A percentile compares a stretch with the other conserved stretches of the same genome.
Conservation (phyloP, 2,797 vertebrate genomes). For the Micromesistius poutassou region DNA sequence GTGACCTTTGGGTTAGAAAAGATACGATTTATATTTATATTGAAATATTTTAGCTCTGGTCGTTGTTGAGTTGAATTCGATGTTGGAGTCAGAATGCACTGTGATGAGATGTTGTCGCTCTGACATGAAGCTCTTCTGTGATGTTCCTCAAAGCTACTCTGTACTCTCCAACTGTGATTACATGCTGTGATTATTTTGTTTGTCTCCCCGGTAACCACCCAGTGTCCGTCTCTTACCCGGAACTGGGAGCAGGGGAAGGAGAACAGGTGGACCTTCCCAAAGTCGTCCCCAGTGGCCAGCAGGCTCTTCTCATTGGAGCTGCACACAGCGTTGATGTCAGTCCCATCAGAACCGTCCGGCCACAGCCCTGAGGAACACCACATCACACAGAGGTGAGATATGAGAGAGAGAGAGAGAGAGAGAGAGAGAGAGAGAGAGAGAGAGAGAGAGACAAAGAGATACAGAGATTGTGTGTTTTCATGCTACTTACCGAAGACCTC, state of each 20-base stretch:
- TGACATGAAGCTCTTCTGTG: background rate
- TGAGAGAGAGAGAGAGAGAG: background rate
- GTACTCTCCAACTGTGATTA: background rate
- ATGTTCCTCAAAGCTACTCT: background rate
- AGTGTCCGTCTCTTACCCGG: slow-evolving; percentile 75
- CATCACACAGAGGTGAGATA: background rate
- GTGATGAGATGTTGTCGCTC: background rate
- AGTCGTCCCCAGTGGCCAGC: slow-evolving; percentile 94
- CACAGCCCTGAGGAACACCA: slow-evolving; percentile 80
- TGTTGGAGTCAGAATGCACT: background rate
- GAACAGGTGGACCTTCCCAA: slow-evolving; percentile 97
- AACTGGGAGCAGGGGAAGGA: slow-evolving; percentile 93
- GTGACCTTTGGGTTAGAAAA: background rate
- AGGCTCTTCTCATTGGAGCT: slow-evolving; percentile 82
- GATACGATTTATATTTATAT: background rate
- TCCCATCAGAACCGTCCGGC: slow-evolving; percentile 96
- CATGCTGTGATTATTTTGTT: background rate
- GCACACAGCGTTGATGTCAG: slow-evolving; percentile 92
- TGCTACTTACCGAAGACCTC: slow-evolving; percentile 87
- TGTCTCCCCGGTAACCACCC: background rate
- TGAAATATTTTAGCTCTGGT: background rate
- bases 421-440: background rate
- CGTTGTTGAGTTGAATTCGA: background rate
- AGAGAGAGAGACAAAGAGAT: background rate
- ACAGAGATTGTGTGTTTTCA: background rate